phyloP scores from a whole-genome alignment of 2,797 vertebrate species.

The Tarsius wallacei region DNA sequence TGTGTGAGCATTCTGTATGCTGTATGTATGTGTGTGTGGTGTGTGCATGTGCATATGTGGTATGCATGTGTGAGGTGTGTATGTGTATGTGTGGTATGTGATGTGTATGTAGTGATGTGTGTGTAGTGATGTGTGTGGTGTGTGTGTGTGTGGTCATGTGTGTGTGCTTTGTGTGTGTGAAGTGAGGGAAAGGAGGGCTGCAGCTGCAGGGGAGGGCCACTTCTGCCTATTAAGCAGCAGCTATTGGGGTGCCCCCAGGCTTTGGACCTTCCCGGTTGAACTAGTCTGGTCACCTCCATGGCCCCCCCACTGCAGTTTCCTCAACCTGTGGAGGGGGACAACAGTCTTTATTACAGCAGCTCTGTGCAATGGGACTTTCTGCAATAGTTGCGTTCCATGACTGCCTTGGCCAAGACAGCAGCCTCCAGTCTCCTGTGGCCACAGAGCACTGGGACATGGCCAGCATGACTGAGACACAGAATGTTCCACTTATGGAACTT shows the following conservation, averaged over 20 bases:
- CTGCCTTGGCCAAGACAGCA: not conserved
- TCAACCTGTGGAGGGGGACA: not conserved
- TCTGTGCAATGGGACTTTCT: not conserved
- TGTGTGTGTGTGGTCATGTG: not conserved
- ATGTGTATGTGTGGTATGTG: not conserved
- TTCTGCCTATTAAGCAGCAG: not conserved
- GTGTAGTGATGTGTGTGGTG: not conserved
- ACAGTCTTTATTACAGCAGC: not conserved
- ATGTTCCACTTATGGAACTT: not conserved
- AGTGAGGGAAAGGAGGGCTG: too few relatives aligned
- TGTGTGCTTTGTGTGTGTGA: not conserved
- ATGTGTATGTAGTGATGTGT: too few relatives aligned
- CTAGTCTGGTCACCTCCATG: not conserved
- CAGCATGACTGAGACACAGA: not conserved
- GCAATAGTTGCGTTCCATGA: rapidly evolving
- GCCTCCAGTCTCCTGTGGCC: not conserved
- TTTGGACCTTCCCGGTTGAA: not conserved
- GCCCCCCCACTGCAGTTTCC: not conserved
- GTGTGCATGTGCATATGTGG: not conserved
- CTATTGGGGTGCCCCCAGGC: rapidly evolving
- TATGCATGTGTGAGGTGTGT: not conserved
- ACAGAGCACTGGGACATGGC: not conserved
- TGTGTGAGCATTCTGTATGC: not conserved
- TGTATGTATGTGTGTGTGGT: not conserved
- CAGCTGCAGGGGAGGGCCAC: rapidly evolving